These are phyloP conservation scores for Taenioides sp. DNA, from an alignment of 2,797 vertebrate species.

Conservation along the genomic window DNA sequence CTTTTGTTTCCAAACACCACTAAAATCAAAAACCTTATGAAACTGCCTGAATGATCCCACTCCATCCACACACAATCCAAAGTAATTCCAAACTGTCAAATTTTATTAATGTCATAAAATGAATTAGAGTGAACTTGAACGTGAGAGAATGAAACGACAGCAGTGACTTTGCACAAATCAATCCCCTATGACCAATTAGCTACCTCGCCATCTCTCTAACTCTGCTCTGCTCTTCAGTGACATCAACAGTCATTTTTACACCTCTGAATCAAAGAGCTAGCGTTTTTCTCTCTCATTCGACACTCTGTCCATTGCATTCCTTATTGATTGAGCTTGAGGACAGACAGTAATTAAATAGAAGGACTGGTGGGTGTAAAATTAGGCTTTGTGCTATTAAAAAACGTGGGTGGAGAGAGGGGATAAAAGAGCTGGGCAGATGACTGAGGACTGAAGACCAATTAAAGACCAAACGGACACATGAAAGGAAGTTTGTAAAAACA, in stretches of 20 bases:
- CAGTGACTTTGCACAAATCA: constrained; percentile 36
- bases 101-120: constrained; percentile 23
- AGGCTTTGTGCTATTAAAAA: constrained; percentile 79
- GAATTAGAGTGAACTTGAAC: constrained; percentile 27
- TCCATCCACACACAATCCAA: constrained; percentile 27
- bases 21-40: constrained; percentile 3
- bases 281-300: constrained; percentile 35
- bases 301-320: constrained; percentile 48
- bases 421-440: constrained; percentile 64
- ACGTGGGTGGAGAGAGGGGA: constrained; percentile 56
- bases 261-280: constrained; percentile 47
- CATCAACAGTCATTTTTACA: constrained; percentile 44
- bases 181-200: constrained; percentile 49
- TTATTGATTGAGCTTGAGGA: constrained; percentile 79
- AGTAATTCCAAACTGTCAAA: constrained; percentile 26
- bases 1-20: not conserved
- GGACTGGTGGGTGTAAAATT: constrained; percentile 83
- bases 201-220: constrained; percentile 42
- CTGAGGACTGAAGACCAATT: constrained; percentile 76
- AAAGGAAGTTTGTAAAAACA: constrained; percentile 56
- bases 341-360: constrained; percentile 82
- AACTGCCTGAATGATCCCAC: constrained; percentile 7
- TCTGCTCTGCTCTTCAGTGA: constrained; percentile 25
- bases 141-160: constrained; percentile 17
- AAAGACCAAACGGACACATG: constrained; percentile 58